Evolutionary conservation across 2,113 vertebrate genomes (phyloP), one percentile per base, ranked within the genome.

Genomic region (Osmerus eperlanus): DNA sequence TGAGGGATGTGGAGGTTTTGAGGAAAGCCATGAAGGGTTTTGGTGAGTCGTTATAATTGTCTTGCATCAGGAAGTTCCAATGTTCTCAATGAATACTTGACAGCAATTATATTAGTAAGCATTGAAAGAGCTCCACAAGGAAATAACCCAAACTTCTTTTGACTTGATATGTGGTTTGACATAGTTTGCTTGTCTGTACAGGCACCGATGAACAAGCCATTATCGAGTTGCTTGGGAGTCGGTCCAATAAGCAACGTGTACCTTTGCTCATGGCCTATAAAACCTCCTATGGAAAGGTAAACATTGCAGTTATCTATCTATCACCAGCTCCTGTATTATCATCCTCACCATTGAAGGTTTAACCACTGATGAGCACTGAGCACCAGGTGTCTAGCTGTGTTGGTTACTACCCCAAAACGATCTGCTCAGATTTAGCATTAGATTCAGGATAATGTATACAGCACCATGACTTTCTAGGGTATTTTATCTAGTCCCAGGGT

Each of bases 11-110:
- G 0, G 97, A 99, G 76, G 96, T 98, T 65, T 91, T 99, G 64
- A 93, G 97, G 78, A 99, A 99, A 80, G 97, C 97, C 18, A 99
- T 99, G 97, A 99, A 99, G 70, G 97, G 97, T 60, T 95, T 99
- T 0, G 96, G 97, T 99, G 76, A 95, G 94, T 84, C 11, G 9
- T 70, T 19, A 60, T 19, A 36, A 36, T 32, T 23, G 54, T 18
- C 29, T 36, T 41, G 21, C 52, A 55, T 12, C 12, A 15, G 7
- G 21, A 23, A 2, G 4, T 4, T n/a, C 19, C 25, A n/a, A 13
- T 62, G 9, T 25, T 14, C 41, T 47, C 41, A 47, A 47, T 47
- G 41, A 11, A n/a, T 56, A 56, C 4, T 18, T 56, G 14, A 18
- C 13, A 16, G 15, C 61, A 64, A 28, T 16, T 36, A 15, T 28